Evolutionary conservation across 2,113 vertebrate genomes (phyloP), one percentile per base, ranked within the genome.

Genomic region (Paraplagusia blochii): DNA sequence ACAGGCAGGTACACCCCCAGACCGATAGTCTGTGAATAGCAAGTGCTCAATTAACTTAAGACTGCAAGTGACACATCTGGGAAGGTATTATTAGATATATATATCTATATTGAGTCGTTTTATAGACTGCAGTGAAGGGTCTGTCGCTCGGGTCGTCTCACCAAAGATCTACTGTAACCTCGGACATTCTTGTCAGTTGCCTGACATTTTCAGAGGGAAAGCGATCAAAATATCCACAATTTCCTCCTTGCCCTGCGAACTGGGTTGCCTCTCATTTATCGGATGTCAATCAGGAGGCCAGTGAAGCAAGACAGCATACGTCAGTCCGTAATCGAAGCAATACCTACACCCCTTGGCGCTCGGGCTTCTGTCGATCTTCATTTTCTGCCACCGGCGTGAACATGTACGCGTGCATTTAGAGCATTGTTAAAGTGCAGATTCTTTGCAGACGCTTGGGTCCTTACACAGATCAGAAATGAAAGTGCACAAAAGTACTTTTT

Each of bases 201-300:
- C 78, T 86, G 86, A 88, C 88, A 88, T 91, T 87, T 80, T 6
- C 80, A 46, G 29, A 82, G 64, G 69, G 73, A 76, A 76, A 38
- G 61, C 70, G 72, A 82, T 82, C 78, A 80, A 85, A 70, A 80
- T 63, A 56, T 39, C 43, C 44, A 8, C 58, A 9, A 19, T 48
- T 58, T 55, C 50, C 45, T 62, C 58, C 53, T 46, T 52, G 12
- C 50, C 9, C 50, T 48, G 60, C 59, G 50, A 47, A 60, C 40
- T 18, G 36, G 9, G 22, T 52, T 39, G 33, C 38, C 53, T 44
- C 46, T 19, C n/a, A 0, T 59, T 35, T 4, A n/a, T 22, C 35
- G 39, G 43, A 52, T 19, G 52, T 40, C 61, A 46, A 35, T 63
- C 57, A 58, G 65, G 68, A 51, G 49, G 59, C 3, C 77, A 78